Percentiles rank a stretch among this genome's conserved stretches.
phyloP scores from a whole-genome alignment of 2,888 invertebrate species.

The Drosophila mulleri region DNA sequence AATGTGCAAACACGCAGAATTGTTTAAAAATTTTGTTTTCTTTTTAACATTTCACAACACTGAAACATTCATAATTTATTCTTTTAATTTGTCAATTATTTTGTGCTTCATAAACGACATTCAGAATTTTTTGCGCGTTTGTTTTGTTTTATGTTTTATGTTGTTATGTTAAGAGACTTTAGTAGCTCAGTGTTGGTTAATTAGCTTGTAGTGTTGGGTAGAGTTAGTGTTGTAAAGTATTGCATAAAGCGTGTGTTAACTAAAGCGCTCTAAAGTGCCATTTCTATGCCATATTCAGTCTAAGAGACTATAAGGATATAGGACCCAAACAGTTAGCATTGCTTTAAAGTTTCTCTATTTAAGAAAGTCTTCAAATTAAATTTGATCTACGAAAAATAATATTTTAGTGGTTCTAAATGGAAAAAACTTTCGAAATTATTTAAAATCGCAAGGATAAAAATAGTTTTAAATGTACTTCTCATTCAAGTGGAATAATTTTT shows the following conservation, averaged over 20 bases:
- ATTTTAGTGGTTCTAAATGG: background rate
- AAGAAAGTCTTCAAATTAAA: background rate
- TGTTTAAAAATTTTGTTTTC: constrained; percentile 12
- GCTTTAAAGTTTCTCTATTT: background rate
- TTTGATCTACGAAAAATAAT: background rate
- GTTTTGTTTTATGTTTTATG: background rate
- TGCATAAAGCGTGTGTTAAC: constrained; percentile 39
- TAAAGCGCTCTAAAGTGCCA: constrained; percentile 32
- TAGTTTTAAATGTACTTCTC: too few relatives aligned
- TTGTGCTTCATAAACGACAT: constrained; percentile 31
- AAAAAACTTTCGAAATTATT: background rate
- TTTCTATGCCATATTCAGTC: constrained; percentile 62
- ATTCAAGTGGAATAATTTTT: too few relatives aligned
- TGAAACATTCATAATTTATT: constrained; percentile 33
- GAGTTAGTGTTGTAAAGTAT: constrained; percentile 23
- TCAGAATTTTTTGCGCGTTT: constrained; percentile 22
- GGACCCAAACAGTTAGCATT: constrained; percentile 29
- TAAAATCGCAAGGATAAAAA: background rate
- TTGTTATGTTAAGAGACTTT: background rate
- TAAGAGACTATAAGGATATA: constrained; percentile 51
- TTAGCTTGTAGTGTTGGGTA: constrained; percentile 14
- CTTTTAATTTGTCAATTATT: constrained; percentile 1
- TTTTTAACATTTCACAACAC: constrained; percentile 25
- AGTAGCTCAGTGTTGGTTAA: constrained; percentile 12
- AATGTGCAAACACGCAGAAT: constrained; percentile 44